Evolutionary conservation across 2,113 vertebrate genomes (phyloP).

Genomic region (Bujurquina vittata): DNA sequence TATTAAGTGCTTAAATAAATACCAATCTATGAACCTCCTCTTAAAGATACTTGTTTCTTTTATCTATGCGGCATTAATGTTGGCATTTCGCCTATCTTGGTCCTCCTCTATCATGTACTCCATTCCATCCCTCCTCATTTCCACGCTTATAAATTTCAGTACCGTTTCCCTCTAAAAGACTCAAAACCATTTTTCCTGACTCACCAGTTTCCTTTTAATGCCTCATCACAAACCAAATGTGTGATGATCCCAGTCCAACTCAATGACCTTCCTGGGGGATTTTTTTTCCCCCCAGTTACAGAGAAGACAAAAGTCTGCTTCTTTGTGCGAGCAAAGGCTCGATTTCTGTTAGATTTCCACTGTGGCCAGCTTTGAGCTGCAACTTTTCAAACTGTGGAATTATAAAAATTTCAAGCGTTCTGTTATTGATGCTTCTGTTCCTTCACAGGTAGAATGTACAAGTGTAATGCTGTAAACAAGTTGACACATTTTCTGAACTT

Average conservation of each 20-base stretch:
- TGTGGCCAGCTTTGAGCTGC: background rate
- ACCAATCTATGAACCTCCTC: conserved; percentile 33
- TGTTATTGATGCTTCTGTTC: background rate
- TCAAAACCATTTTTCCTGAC: conserved; percentile 3
- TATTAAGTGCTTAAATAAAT: conserved; percentile 5
- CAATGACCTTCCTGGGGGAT: background rate
- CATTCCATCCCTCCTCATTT: background rate
- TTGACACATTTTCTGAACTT: conserved; percentile 12
- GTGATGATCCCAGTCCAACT: background rate
- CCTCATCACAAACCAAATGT: background rate
- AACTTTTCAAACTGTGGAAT: background rate
- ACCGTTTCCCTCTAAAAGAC: background rate
- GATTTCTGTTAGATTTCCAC: background rate
- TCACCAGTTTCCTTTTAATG: background rate
- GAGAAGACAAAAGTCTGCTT: background rate
- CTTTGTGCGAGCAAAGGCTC: background rate
- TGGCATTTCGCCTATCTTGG: conserved; percentile 21
- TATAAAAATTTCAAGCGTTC: background rate
- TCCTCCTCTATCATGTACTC: background rate
- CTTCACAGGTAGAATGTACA: background rate
- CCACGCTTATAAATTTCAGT: conserved; percentile 5
- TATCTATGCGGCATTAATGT: conserved; percentile 32
- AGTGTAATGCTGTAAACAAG: background rate
- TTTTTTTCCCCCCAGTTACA: too few species aligned
- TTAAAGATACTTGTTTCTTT: conserved; percentile 31